Conservation (phyloP, 2,888 invertebrate genomes). For the Congeria kusceri region DNA sequence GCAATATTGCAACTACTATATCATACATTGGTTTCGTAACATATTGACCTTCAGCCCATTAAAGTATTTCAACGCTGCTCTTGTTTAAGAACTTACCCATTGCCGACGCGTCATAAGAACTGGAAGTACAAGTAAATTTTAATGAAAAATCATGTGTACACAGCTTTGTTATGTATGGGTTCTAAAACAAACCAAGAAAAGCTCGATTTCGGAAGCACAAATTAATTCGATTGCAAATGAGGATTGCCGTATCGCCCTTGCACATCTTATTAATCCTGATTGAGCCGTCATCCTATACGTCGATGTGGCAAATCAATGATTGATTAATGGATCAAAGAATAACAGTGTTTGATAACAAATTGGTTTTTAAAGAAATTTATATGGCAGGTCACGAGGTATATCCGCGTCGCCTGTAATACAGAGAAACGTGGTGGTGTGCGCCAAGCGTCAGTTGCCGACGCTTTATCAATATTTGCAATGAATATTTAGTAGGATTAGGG, state of each 20-base stretch:
- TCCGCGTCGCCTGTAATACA: neutral
- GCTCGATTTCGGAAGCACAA: no score
- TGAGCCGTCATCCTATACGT: conserved; percentile 51
- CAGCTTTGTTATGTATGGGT: no score
- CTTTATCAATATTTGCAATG: conserved; percentile 33
- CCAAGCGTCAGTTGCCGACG: conserved; percentile 7
- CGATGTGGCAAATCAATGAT: conserved; percentile 44
- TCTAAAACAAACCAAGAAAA: no score
- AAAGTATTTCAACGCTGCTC: no score
- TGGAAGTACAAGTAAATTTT: no score
- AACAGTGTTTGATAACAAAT: conserved; percentile 25
- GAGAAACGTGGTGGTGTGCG: conserved; percentile 1
- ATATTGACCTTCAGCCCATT: no score
- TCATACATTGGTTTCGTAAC: no score
- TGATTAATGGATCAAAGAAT: conserved; percentile 39
- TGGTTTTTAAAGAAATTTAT: conserved; percentile 40
- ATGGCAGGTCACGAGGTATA: neutral
- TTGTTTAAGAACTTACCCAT: no score
- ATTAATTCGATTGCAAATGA: no score
- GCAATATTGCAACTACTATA: no score
- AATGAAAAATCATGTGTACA: no score
- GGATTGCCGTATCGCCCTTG: conserved; percentile 42
- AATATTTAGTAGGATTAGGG: conserved; percentile 52
- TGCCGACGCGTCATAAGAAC: no score
- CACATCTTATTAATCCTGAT: conserved; percentile 64